A percentile compares a stretch with the other conserved stretches of the same genome.
Conservation (phyloP, 2,797 vertebrate genomes). For the Bucorvus abyssinicus region DNA sequence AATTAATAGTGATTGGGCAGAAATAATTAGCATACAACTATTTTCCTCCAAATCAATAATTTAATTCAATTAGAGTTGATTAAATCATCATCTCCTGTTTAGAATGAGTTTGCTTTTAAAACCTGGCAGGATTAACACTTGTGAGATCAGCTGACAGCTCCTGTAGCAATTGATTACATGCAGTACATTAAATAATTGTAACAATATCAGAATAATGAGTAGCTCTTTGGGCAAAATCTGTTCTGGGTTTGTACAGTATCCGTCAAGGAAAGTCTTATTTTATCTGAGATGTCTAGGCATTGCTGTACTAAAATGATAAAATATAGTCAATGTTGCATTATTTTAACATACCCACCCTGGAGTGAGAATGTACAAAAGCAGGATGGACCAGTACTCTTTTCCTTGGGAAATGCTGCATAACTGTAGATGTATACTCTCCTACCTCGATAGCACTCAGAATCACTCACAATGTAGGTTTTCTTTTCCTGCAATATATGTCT, state of each 20-base stretch:
- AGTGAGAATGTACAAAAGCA: not conserved
- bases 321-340: not conserved
- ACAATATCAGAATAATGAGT: not conserved
- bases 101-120: not conserved
- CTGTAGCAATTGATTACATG: not conserved
- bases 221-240: not conserved
- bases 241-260: not conserved
- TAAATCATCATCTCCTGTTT: not conserved
- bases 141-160: not conserved
- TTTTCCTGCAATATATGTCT: not conserved
- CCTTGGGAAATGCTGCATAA: not conserved
- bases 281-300: not conserved
- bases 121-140: not conserved
- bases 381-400: accelerated
- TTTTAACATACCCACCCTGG: not conserved
- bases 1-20: not conserved
- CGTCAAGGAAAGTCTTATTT: not conserved
- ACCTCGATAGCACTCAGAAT: not conserved
- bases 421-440: not conserved
- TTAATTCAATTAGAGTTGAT: not conserved
- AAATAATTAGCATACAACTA: not conserved
- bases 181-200: not conserved
- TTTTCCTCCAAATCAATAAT: not conserved
- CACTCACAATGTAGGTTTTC: not conserved
- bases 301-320: not conserved